phyloP scores from a whole-genome alignment of 30 jellyfish, hydroid and myxozoan species.

The Hydractinia symbiolongicarpus region DNA sequence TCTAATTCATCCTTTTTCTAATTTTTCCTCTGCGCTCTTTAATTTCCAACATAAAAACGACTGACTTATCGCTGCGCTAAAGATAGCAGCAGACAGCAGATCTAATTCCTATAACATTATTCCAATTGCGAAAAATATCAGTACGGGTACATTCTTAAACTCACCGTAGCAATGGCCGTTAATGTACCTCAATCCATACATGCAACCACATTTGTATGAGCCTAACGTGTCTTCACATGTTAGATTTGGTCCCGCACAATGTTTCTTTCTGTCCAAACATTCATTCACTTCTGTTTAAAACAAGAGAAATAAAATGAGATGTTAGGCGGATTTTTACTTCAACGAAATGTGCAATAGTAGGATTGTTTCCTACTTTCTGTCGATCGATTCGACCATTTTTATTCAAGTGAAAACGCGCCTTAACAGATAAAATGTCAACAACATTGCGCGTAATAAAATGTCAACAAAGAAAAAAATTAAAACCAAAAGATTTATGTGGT shows the following conservation, averaged over 20 bases:
- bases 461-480: too few relatives aligned
- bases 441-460: too few relatives aligned
- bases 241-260: neutral
- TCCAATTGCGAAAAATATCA: too few relatives aligned
- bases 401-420: neutral
- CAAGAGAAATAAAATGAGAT: neutral
- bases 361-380: too few relatives aligned
- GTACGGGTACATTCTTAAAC: neutral
- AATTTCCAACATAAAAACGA: too few relatives aligned
- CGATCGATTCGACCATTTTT: neutral
- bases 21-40: too few relatives aligned
- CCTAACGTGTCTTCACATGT: constrained; percentile 1
- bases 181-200: neutral
- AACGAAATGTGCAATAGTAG: too few relatives aligned
- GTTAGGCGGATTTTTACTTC: neutral
- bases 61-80: too few relatives aligned
- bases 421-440: neutral
- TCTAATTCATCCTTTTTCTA: too few relatives aligned
- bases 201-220: constrained; percentile 7
- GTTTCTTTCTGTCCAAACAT: neutral
- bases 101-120: too few relatives aligned
- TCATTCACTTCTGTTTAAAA: neutral
- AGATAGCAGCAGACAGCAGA: too few relatives aligned
- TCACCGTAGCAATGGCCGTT: neutral
- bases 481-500: too few relatives aligned